Base-by-base conservation (phyloP, 2,113 vertebrate species). In the Sceloporus undulatus region DNA sequence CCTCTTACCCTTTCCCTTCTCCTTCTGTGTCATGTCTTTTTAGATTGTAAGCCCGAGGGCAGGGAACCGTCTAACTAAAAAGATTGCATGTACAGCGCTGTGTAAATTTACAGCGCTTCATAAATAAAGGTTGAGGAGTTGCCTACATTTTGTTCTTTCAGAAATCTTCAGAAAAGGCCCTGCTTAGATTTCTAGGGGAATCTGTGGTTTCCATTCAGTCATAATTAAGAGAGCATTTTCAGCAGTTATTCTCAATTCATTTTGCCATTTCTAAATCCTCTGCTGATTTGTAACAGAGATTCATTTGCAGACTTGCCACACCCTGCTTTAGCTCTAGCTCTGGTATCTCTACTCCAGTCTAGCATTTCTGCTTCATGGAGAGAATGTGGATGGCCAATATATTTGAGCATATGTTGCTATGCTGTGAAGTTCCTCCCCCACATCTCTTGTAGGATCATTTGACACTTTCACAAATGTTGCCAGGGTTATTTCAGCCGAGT, bases 151-250 rank as follows among this genome's bases (percentile, higher is more conserved):
- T 94, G 23, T 9, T 13, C 14, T 68, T 42, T 79, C 25, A 93
- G 84, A 91, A 92, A 84, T 79, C 87, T 91, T 92, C 91, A 93
- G 92, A 89, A 91, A 86, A 87, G 79, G 62, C 74, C 92, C 85
- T 3, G 87, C 90, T 91, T 90, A 89, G 88, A 92, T 94, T 94
- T 90, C 78, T 95, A 85, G 82, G 92, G 89, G 84, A 48, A 2
- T 85, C 92, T 91, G 92, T 91, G 92, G 86, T 94, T 95, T 95
- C 94, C 91, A 93, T 91, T 92, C 90, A 91, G 85, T 92, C 95
- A 93, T 90, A 94, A 85, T 73, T 34, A 90, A 90, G 87, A 91
- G 89, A 91, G 73, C 42, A 34, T 90, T 95, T 90, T 68, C 94
- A 91, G 91, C 92, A 93, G 90, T 91, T 93, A 79, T 81, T 85